These are phyloP conservation scores for Blera fallax DNA, from an alignment of 2,888 invertebrate species.

Conservation along the genomic window DNA sequence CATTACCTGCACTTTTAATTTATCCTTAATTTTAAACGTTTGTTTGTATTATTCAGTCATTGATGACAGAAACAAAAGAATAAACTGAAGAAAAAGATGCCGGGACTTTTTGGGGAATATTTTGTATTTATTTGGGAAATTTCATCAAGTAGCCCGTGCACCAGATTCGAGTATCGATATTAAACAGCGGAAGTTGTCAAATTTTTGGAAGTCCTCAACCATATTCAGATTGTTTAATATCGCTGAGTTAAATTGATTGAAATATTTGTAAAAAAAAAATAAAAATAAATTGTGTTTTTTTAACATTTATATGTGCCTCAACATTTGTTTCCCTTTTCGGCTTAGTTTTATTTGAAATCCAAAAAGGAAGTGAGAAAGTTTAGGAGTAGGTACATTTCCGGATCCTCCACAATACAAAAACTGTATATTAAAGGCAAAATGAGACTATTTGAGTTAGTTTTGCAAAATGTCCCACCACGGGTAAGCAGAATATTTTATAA, in stretches of 20 bases:
- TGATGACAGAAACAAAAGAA: not conserved
- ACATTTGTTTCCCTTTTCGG: not conserved
- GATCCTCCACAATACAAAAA: not conserved
- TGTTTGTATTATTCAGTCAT: too few relatives aligned
- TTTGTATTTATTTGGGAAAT: not conserved
- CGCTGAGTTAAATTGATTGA: not conserved
- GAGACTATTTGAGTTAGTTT: conserved; percentile 38
- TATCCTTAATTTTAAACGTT: too few relatives aligned
- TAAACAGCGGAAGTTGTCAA: conserved; percentile 8
- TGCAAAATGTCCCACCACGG: conserved; percentile 32
- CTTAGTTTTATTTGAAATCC: not conserved
- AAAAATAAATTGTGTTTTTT: too few relatives aligned
- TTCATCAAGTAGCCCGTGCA: not conserved
- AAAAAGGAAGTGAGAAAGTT: not conserved
- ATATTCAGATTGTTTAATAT: not conserved
- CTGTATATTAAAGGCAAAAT: not conserved
- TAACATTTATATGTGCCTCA: too few relatives aligned
- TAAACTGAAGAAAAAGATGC: not conserved
- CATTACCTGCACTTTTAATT: too few relatives aligned
- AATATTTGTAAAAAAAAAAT: not conserved
- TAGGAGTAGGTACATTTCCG: too few relatives aligned
- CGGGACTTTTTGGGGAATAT: not conserved
- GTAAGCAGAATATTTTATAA: conserved; percentile 2
- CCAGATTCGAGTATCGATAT: not conserved
- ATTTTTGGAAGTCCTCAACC: not conserved